Percentiles rank a stretch among this genome's conserved stretches.
phyloP scores from a whole-genome alignment of 2,113 vertebrate genomes.

The Lathamus discolor region DNA sequence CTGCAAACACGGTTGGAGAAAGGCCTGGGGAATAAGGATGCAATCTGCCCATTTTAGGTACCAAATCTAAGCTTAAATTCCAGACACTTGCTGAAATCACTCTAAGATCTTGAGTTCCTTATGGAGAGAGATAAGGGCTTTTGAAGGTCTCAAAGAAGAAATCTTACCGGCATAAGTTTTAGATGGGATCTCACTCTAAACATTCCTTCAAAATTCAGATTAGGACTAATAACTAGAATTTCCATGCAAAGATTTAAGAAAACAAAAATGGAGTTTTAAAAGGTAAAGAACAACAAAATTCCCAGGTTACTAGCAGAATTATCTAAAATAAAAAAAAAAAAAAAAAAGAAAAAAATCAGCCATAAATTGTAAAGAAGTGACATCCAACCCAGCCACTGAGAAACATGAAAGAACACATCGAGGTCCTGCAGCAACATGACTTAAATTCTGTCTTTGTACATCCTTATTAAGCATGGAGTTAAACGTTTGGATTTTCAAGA shows the following conservation, averaged over 20 bases:
- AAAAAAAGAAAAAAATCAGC: not conserved
- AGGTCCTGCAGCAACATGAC: not conserved
- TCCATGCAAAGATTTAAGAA: not conserved
- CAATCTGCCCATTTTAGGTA: conserved; percentile 22
- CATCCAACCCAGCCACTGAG: not conserved
- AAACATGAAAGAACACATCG: accelerated
- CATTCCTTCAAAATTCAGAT: not conserved
- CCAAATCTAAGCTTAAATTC: conserved; percentile 6
- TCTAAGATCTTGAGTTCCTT: not conserved
- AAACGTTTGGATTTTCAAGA: not conserved
- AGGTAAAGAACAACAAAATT: not conserved
- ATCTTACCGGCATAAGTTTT: not conserved
- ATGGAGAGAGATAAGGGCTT: not conserved
- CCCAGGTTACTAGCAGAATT: not conserved
- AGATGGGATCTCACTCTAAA: not conserved
- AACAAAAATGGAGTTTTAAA: not conserved
- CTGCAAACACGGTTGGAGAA: conserved; percentile 34
- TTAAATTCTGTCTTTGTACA: not conserved
- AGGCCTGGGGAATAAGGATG: not conserved
- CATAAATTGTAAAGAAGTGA: not conserved
- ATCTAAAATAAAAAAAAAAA: not conserved
- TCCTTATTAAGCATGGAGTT: not conserved
- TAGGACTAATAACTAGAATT: not conserved
- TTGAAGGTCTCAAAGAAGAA: not conserved
- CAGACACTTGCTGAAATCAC: not conserved